Base-by-base conservation (phyloP, 2,888 invertebrate species). In the Leptinotarsa juncta region DNA sequence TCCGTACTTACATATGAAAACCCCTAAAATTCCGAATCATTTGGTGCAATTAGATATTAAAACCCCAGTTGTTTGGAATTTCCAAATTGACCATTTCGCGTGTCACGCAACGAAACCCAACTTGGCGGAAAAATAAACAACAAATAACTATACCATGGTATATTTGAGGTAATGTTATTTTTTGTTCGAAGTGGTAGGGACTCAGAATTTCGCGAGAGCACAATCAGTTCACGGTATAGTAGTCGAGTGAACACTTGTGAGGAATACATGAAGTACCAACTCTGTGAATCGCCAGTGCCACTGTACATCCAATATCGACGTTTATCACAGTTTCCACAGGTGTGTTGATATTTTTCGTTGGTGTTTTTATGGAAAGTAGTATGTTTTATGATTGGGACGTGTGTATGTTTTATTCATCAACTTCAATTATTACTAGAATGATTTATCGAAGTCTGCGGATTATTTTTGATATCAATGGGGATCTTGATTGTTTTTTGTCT, bases 171-270 rank as follows among this genome's bases (percentile, higher is more conserved):
- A 62, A n/a, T 26, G 62, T n/a, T 4, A 42, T 62, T 62, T 62
- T 62, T 62, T 62, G 42, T 1, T 32, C 26, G 62, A 62, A 32
- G 60, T 32, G 62, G 62, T 62, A 62, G 62, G 62, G 62, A 62
- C 62, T n/a, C 32, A 62, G 62, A 62, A 62, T 62, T 62, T 62
- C 62, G 62, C 62, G 62, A 62, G 62, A 62, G 14, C 62, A n/a
- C 32, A 62, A 62, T 62, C 62, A 32, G 62, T 62, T 42, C n/a
- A 62, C 42, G 1, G 12, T 62, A 42, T 32, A 62, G 62, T 62
- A 32, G 62, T 16, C 62, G n/a, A 62, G 62, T 62, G 62, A 62
- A 62, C 32, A n/a, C 42, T 62, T 62, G 62, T 42, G 62, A 42
- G 16, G 42, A 62, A 62, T 62, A 62, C 42, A 62, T 62, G 32